These are phyloP conservation scores for Gastracanthus pulcherrimus DNA, from an alignment of 2,888 invertebrate genomes.

Conservation along the genomic window DNA sequence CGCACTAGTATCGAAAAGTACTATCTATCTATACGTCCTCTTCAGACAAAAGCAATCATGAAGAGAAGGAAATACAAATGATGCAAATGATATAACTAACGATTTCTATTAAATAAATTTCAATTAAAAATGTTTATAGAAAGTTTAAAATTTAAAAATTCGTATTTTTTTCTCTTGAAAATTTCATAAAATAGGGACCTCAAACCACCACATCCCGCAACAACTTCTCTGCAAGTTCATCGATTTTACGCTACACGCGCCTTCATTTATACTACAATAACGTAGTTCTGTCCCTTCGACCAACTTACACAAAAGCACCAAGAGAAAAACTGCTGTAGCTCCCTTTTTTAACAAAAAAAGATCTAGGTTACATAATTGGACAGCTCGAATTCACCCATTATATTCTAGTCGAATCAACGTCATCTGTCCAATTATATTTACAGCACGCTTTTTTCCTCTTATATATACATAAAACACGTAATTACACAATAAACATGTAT, in stretches of 20 bases:
- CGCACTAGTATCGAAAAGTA: too few species aligned
- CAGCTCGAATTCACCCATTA: neutral
- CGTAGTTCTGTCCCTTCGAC: neutral
- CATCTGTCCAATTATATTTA: slow-evolving; percentile 37
- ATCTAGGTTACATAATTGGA: slow-evolving; percentile 25
- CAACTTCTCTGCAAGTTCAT: slow-evolving; percentile 44
- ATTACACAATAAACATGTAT: slow-evolving; percentile 14
- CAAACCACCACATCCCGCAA: slow-evolving; percentile 6
- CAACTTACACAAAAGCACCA: slow-evolving; percentile 27
- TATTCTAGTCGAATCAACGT: neutral
- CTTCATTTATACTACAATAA: slow-evolving; percentile 4
- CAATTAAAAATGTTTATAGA: neutral
- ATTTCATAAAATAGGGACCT: slow-evolving; percentile 24
- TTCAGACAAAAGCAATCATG: neutral
- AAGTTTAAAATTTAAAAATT: neutral
- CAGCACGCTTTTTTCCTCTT: slow-evolving; percentile 1
- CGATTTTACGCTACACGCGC: slow-evolving; percentile 31
- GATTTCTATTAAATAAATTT: neutral
- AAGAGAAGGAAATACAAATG: neutral
- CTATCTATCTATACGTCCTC: neutral
- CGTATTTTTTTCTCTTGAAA: slow-evolving; percentile 18
- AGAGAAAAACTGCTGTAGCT: slow-evolving; percentile 26
- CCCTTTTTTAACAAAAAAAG: neutral
- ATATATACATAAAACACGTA: slow-evolving; percentile 9
- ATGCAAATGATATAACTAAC: too few species aligned